These are phyloP conservation scores for Uromys caudimaculatus DNA, from an alignment of 2,797 vertebrate genomes.

Conservation along the genomic window DNA sequence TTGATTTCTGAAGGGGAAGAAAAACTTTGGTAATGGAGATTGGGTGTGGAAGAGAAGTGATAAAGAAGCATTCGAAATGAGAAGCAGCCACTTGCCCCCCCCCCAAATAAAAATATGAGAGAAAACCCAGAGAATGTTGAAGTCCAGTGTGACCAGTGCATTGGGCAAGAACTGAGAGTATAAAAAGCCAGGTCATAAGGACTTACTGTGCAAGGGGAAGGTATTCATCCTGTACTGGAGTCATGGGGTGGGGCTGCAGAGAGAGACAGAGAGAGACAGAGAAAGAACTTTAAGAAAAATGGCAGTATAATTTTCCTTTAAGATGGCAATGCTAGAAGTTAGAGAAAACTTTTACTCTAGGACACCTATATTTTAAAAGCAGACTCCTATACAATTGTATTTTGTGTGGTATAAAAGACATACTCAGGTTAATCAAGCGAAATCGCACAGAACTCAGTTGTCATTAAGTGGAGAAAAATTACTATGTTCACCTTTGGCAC, in stretches of 20 bases:
- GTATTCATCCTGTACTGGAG: background rate
- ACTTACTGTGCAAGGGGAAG: accelerated
- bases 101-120: background rate
- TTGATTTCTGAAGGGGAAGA: conserved; percentile 6
- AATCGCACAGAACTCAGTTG: background rate
- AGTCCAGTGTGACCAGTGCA: background rate
- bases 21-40: background rate
- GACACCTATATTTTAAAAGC: background rate
- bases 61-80: background rate
- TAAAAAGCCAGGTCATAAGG: background rate
- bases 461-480: background rate
- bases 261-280: background rate
- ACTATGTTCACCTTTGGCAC: background rate
- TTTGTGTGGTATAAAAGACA: background rate
- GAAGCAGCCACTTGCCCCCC: background rate
- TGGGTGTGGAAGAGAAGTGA: background rate
- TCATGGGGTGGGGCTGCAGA: background rate
- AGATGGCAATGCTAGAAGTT: background rate
- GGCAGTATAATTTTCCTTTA: background rate
- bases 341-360: background rate
- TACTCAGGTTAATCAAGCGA: conserved; percentile 4
- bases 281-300: background rate
- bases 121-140: background rate
- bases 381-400: background rate
- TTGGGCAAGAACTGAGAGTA: no score